Evolutionary conservation across 2,113 vertebrate species (phyloP), one percentile per base, ranked within the genome.

Genomic region (Tyto alba): DNA sequence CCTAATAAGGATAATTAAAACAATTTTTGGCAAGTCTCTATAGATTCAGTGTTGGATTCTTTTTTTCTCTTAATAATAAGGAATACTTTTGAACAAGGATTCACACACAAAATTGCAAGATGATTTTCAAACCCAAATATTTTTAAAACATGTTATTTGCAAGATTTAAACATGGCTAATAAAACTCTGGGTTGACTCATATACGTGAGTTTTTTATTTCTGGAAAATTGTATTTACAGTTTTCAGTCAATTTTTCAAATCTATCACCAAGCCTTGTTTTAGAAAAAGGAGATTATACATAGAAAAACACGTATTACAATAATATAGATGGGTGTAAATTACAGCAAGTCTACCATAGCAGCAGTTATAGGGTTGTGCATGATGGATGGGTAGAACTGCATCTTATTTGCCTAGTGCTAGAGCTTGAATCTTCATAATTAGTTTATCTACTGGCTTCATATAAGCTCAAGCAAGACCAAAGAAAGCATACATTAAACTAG

Each of bases 1-100:
- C 63, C 38, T 78, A 96, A 67, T 72, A 94, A 95, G 34, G 57
- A 90, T 41, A 96, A 53, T 89, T 93, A 48, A 60, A 85, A 88
- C 6, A 76, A 74, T 22, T 89, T 84, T 72, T 89, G 26, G 25
- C 60, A 82, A 66, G 43, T 77, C n/a, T 95, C 85, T 77, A n/a
- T 7, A 93, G 36, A 67, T 66, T 77, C 25, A 67, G 7, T 20
- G 4, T 29, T 76, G 25, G 9, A 47, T 13, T 15, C 3, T 45
- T 66, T 71, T 56, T 84, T 27, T 8, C 10, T 40, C 34, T 90
- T 85, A 93, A 72, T 81, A 85, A 55, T 38, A 71, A 72, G 43
- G 22, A 78, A 89, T 59, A 80, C 11, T 89, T 90, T 84, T 56
- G 96, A 88, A 41, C 23, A 80, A 86, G 36, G 18, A 75, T 27